Conservation (phyloP, 2,888 invertebrate species). For the Megalurothrips usitatus region DNA sequence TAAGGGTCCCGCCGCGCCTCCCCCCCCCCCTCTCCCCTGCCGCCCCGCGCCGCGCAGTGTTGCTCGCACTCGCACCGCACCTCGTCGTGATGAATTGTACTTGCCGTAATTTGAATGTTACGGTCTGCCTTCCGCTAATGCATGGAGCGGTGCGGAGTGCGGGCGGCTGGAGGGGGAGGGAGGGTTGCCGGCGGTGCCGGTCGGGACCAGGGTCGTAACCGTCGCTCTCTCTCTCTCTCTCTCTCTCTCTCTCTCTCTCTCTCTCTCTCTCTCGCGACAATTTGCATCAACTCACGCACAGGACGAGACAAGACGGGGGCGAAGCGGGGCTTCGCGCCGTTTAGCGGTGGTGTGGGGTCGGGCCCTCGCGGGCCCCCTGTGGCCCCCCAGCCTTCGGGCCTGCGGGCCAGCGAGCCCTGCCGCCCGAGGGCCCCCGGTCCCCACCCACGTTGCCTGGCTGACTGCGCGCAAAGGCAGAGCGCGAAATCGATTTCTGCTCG, state of each 20-base stretch:
- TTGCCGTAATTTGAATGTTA: constrained; percentile 26
- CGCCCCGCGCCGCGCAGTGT: not conserved
- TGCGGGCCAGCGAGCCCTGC: not conserved
- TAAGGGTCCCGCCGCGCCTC: not conserved
- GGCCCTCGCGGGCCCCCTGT: not conserved
- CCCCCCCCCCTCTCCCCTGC: not conserved
- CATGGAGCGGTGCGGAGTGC: not conserved
- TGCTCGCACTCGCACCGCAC: not conserved
- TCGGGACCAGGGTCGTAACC: not conserved
- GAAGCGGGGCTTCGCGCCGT: too few relatives aligned
- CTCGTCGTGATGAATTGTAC: constrained; percentile 11
- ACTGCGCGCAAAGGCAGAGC: too few relatives aligned
- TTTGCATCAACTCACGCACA: constrained; percentile 9
- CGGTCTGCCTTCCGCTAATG: constrained; percentile 21
- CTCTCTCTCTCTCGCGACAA: not conserved
- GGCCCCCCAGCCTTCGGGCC: not conserved
- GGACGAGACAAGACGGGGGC: not conserved
- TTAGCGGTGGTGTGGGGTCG: not conserved
- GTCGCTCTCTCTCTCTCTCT: not conserved
- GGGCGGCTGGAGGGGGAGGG: not conserved
- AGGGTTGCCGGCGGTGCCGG: not conserved
- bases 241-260: too few relatives aligned
- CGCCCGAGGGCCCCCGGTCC: not conserved
- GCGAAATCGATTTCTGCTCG: too few relatives aligned
- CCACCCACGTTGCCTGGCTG: not conserved